phyloP scores from a whole-genome alignment of 2,797 vertebrate species.

The Acestrorhynchus altus region DNA sequence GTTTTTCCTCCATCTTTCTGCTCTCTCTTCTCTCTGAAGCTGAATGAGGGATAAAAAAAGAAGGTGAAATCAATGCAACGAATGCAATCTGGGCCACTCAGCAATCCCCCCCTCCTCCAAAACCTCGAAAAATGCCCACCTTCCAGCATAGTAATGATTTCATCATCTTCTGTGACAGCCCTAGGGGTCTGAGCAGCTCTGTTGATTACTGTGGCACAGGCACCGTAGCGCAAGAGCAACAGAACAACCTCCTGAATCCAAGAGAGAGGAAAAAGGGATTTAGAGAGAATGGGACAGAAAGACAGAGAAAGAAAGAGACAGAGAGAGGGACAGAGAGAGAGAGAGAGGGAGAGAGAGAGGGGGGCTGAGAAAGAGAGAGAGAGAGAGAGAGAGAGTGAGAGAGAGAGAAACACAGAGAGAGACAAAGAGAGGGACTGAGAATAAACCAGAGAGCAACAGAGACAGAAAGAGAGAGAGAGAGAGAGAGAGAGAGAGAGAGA shows the following conservation, averaged over 20 bases:
- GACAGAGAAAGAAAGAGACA: not conserved
- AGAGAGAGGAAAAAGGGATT: no score
- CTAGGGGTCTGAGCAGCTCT: constrained; percentile 88
- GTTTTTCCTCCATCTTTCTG: constrained; percentile 84
- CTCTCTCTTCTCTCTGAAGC: constrained; percentile 89
- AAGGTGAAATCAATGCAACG: not conserved
- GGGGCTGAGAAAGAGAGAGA: constrained; percentile 42
- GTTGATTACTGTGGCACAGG: constrained; percentile 85
- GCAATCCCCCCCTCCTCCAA: not conserved
- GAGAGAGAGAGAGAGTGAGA: constrained; percentile 57
- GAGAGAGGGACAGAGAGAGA: not conserved
- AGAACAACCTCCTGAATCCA: constrained; percentile 87
- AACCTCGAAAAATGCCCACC: constrained; percentile 75
- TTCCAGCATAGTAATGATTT: constrained; percentile 92
- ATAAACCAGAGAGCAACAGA: no score
- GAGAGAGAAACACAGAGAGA: not conserved
- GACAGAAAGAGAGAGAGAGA: not conserved
- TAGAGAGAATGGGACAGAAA: no score
- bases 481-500: not conserved
- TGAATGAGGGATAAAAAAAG: constrained; percentile 58
- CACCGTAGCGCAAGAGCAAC: constrained; percentile 86
- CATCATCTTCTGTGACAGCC: constrained; percentile 89
- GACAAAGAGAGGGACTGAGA: no score
- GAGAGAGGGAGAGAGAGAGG: not conserved
- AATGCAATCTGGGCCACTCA: constrained; percentile 54